Evolutionary conservation across 1,140 invertebrate genomes (phyloP).

Genomic region (Danaus melanippus): DNA sequence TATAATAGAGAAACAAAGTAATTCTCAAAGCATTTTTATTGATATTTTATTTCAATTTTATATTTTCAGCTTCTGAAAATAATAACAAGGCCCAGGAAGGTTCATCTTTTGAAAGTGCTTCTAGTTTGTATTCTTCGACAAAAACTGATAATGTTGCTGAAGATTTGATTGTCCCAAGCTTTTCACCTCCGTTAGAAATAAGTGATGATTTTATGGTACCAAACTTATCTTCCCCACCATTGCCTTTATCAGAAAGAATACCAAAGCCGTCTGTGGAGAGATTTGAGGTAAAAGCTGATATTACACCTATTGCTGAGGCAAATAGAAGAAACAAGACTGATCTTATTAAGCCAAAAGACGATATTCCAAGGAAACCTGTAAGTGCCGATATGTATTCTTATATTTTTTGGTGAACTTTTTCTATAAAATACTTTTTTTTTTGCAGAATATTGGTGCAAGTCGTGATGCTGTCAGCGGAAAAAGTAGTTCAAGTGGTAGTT

Average conservation of each 20-base stretch:
- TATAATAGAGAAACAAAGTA: neutral
- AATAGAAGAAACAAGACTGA: conserved; percentile 66
- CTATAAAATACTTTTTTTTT: conserved; percentile 9
- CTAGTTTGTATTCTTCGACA: conserved; percentile 82
- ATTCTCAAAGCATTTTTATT: conserved; percentile 5
- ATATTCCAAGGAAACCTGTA: conserved; percentile 42
- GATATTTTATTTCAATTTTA: conserved; percentile 6
- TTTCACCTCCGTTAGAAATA: conserved; percentile 65
- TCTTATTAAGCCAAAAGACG: conserved; percentile 47
- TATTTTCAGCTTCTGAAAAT: conserved; percentile 58
- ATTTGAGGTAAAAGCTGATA: conserved; percentile 61
- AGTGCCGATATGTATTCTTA: conserved; percentile 13
- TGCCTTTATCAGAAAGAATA: conserved; percentile 61
- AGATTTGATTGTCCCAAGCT: conserved; percentile 73
- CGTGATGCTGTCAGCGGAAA: conserved; percentile 68
- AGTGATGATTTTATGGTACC: conserved; percentile 70
- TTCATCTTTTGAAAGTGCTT: conserved; percentile 86
- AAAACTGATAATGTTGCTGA: conserved; percentile 77
- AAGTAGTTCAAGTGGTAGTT: conserved; percentile 79
- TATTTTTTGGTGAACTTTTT: neutral
- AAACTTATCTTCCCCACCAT: conserved; percentile 58
- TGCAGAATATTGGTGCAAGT: conserved; percentile 25
- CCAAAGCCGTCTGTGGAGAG: conserved; percentile 46
- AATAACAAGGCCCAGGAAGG: conserved; percentile 76
- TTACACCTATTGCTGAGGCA: conserved; percentile 42